Evolutionary conservation across 2,888 invertebrate species (phyloP).

Genomic region (Eupithecia abbreviata): DNA sequence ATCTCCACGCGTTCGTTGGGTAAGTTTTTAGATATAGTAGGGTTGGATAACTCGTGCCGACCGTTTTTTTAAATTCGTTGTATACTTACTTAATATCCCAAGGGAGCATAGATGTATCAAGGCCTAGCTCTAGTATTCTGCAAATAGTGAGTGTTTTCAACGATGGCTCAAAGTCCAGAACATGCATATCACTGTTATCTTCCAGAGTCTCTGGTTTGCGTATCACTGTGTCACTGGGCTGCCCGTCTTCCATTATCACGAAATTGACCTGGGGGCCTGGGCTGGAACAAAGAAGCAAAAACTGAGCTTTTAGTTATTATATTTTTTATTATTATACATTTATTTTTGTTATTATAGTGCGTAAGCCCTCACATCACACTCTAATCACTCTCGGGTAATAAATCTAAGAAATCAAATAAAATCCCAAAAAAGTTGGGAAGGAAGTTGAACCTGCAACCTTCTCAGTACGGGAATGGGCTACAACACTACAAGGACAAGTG

Average conservation of each 20-base stretch:
- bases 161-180: conserved; percentile 90
- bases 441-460: too few relatives aligned
- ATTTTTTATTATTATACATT: too few relatives aligned
- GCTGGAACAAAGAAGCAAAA: not conserved
- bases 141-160: conserved; percentile 89
- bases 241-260: conserved; percentile 25
- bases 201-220: conserved; percentile 82
- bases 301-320: not conserved
- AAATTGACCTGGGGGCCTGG: not conserved
- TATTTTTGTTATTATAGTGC: too few relatives aligned
- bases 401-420: too few relatives aligned
- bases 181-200: conserved; percentile 92
- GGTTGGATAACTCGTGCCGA: not conserved
- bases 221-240: conserved; percentile 10
- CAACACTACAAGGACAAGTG: too few relatives aligned
- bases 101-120: conserved; percentile 86
- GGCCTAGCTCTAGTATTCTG: conserved; percentile 85
- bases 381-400: too few relatives aligned
- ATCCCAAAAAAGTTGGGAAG: too few relatives aligned
- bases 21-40: too few relatives aligned
- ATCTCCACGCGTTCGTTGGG: too few relatives aligned
- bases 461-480: too few relatives aligned
- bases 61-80: conserved; percentile 11
- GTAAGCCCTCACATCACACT: too few relatives aligned
- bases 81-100: conserved; percentile 85